Base-by-base conservation (phyloP, 2,797 vertebrate genomes). In the Pangasius djambal region DNA sequence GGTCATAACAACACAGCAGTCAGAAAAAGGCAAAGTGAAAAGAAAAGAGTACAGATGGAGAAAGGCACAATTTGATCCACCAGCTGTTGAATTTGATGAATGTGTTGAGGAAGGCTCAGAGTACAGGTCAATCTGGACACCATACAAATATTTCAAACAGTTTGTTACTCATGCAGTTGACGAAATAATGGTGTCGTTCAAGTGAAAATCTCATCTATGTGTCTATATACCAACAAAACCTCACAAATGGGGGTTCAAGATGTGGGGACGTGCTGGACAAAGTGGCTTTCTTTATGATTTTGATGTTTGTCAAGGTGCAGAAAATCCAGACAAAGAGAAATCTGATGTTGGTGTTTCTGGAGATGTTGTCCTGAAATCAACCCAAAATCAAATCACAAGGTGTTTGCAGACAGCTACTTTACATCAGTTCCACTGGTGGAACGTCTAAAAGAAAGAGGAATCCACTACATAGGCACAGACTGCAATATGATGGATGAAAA, bases 121-220 rank as follows among this genome's bases (percentile, higher is more conserved):
- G 78, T 15, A 84, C 20, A 70, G 87, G 40, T 83, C 6, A 50
- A 44, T 83, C 77, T 69, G 67, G 86, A 89, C 70, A 67, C 69
- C 69, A 52, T 88, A 82, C 25, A 72, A 50, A 65, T 86, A 81
- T 52, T 79, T 86, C 44, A 86, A 86, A 52, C 13, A 72, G 4
- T 81, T 88, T 79, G 50, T 88, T 50, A 81, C 74, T 86, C 90
- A 92, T 10, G 72, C 83, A 2, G 86, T 90, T 70, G 89, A 92
- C n/a, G n/a, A 92, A 87, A 88, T 92, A 0, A 90, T 88, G 78
- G 50, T 92, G 4, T 89, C 89, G 0, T 90, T 91, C 87, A 89
- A 90, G 25, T 87, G 90, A 13, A 90, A 89, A 89, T 85, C 79
- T 40, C 40, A 40, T 40, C 40, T 40, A 40, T 3, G 40, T 4